These are phyloP conservation scores for Orthosia incerta DNA, from an alignment of 2,888 invertebrate genomes.

Conservation along the genomic window DNA sequence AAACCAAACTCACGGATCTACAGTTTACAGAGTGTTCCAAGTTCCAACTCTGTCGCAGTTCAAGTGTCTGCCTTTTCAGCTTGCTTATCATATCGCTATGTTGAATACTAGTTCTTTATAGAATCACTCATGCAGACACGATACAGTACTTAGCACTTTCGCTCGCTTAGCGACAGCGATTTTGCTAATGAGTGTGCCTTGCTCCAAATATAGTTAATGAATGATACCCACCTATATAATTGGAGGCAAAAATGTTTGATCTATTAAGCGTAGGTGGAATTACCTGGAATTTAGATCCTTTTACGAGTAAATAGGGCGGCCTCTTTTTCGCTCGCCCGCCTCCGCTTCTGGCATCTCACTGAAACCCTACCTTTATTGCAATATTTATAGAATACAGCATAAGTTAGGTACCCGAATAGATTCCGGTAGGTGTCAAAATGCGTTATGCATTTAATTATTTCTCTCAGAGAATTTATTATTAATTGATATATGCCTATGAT, in stretches of 20 bases:
- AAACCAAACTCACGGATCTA: too few relatives aligned
- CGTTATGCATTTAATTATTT: slow-evolving; percentile 57
- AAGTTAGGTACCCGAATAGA: slow-evolving; percentile 37
- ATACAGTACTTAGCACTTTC: not conserved
- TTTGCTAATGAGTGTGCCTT: too few relatives aligned
- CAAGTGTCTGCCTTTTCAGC: not conserved
- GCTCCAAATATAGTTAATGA: too few relatives aligned
- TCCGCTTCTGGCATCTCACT: not conserved
- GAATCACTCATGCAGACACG: not conserved
- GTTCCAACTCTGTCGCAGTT: too few relatives aligned
- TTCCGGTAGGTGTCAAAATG: slow-evolving; percentile 53
- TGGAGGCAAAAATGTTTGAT: not conserved
- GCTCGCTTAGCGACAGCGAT: too few relatives aligned
- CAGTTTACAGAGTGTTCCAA: too few relatives aligned
- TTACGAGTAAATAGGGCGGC: not conserved
- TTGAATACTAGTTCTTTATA: not conserved
- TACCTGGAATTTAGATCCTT: not conserved
- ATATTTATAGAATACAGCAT: slow-evolving; percentile 42
- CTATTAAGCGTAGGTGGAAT: not conserved
- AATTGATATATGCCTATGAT: slow-evolving; percentile 22
- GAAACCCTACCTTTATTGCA: slow-evolving; percentile 2
- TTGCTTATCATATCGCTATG: not conserved
- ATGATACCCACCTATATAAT: not conserved
- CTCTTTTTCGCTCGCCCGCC: not conserved
- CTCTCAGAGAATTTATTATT: slow-evolving; percentile 48